Base-by-base conservation (phyloP, 37 sponge, comb jelly and placozoan genomes). In the Aplysina aerophoba region DNA sequence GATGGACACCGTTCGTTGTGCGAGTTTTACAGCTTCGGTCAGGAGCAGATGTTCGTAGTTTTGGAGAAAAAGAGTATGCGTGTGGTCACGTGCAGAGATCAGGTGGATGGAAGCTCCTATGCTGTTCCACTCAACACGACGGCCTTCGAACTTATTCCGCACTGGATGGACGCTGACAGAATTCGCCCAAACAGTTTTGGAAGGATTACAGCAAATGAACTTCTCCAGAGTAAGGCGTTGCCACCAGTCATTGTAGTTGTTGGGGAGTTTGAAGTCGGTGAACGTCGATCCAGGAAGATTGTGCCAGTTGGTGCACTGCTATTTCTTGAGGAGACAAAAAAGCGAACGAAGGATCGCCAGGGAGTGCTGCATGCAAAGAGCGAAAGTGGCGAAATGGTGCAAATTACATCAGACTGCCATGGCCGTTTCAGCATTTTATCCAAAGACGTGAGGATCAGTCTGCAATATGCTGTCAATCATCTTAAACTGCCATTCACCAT, bases 41-140 rank as follows among this genome's bases (percentile, higher is more conserved):
- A 21, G 24, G 78, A 75, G 2, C 78, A 75, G 78, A 40, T 75
- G 53, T 75, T 75, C 12, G 78, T 75, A n/a, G 78, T 50, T 0
- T 4, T 75, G 44, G 78, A 75, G 15, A 31, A 75, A 54, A 75
- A 75, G 53, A 44, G 40, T 2, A 41, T 75, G 21, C 20, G 5
- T 41, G n/a, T 36, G 12, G 78, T 25, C 24, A 75, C 37, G 12
- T 44, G 31, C 24, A 44, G 11, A 25, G 78, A 75, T 36, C 53
- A 11, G 25, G 11, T 1, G 17, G 25, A 75, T 39, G 54, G 24
- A 19, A 44, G 50, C 50, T 11, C 50, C 8, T 75, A 36, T 41
- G 4, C 21, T 16, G 12, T 75, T 44, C 78, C 78, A 19, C 3
- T 75, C n/a, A 22, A 38, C 34, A 69, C 71, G 33, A 30, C 13